Evolutionary conservation across 2,113 vertebrate genomes (phyloP), one percentile per base, ranked within the genome.

Genomic region (Meriones unguiculatus): DNA sequence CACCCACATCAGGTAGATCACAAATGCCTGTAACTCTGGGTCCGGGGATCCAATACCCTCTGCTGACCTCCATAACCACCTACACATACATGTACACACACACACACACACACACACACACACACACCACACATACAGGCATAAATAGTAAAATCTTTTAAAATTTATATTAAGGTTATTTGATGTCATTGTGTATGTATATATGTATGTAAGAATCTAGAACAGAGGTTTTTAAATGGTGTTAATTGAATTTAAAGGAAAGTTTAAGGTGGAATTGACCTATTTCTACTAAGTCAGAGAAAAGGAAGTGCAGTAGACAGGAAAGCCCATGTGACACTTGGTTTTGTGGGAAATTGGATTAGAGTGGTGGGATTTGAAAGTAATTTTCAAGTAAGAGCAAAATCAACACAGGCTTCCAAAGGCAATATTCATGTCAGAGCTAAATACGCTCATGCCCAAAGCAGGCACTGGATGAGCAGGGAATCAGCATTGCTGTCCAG

Each of bases 221-320:
- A 95, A 52, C 62, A 78, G 89, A 17, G 57, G 22, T 59, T 92
- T 92, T 92, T 28, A 90, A 89, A 52, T 17, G 15, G 32, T 80
- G 24, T 35, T 80, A 15, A 15, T 84, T 80, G 41, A 62, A 41
- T 84, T 67, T 62, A 69, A 81, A 95, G 73, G 41, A 18, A 38
- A 78, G 28, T 3, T 41, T 30, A 81, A 81, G 65, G 50, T 57
- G 41, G 52, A 46, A 80, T 75, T 38, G 75, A 65, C 59, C 93
- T 57, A 57, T 70, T 93, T 91, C 94, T 89, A 7, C 75, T 17
- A 54, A 87, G 41, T 64, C 87, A 52, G 57, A 77, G 9, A 38
- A 38, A 64, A 1, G 5, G 75, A 90, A 57, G 67, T 84, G 18
- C 1, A 24, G 77, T 25, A 69, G 76, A 84, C 0, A 2, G 32